Conservation (phyloP, 1,140 invertebrate species). For the Ips typographus region DNA sequence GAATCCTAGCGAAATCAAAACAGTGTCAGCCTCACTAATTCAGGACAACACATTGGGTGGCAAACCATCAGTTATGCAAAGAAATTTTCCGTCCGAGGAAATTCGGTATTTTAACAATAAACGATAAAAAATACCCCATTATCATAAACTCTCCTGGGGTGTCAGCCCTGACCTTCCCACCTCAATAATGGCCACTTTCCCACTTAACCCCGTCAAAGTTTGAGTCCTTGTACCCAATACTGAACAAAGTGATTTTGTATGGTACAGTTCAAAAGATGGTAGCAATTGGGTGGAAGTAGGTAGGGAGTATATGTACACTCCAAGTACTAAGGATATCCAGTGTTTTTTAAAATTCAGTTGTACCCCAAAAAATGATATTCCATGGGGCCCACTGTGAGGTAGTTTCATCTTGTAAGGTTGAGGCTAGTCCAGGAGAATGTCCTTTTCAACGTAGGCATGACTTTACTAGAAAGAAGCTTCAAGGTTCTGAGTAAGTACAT, state of each 20-base stretch:
- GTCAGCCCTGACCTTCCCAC: conserved; percentile 63
- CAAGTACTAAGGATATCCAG: conserved; percentile 62
- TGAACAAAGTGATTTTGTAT: conserved; percentile 64
- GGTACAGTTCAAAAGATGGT: conserved; percentile 61
- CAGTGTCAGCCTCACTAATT: conserved; percentile 19
- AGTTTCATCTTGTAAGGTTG: conserved; percentile 53
- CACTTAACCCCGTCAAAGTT: conserved; percentile 76
- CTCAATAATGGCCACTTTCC: conserved; percentile 72
- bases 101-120: conserved; percentile 42
- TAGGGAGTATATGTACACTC: conserved; percentile 60
- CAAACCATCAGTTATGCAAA: conserved; percentile 36
- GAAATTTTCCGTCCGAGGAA: conserved; percentile 40
- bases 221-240: conserved; percentile 61
- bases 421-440: conserved; percentile 73
- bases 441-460: conserved; percentile 78
- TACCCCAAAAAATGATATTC: conserved; percentile 58
- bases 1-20: not conserved
- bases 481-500: conserved; percentile 49
- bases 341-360: conserved; percentile 67
- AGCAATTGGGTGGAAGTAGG: conserved; percentile 61
- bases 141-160: conserved; percentile 77
- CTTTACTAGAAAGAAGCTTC: conserved; percentile 64
- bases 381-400: conserved; percentile 62
- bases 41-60: conserved; percentile 35
- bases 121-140: conserved; percentile 60